Evolutionary conservation across 2,888 invertebrate species (phyloP).

Genomic region (Trissolcus japonicus): DNA sequence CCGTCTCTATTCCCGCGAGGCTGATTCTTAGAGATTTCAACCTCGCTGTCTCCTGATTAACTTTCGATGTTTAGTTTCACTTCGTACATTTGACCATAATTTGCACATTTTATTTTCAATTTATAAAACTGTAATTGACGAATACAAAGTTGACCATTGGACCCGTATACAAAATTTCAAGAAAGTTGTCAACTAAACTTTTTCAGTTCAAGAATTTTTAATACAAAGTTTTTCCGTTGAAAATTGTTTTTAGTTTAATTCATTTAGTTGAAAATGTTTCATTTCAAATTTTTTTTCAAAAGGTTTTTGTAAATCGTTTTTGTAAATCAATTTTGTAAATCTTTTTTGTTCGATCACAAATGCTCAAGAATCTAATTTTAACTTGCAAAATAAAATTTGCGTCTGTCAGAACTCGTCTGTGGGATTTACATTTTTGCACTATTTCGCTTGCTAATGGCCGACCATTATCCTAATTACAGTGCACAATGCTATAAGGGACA

Average conservation of each 20-base stretch:
- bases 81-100: not conserved
- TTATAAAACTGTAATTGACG: not conserved
- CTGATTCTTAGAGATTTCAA: slow-evolving; percentile 25
- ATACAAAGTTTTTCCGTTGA: no score
- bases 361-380: not conserved
- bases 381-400: not conserved
- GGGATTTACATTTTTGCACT: slow-evolving; percentile 34
- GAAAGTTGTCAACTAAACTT: not conserved
- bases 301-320: no score
- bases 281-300: no score
- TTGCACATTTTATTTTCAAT: not conserved
- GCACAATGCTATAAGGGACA: slow-evolving; percentile 33
- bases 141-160: not conserved
- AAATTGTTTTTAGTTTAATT: no score
- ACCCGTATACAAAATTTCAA: not conserved
- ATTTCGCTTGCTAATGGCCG: slow-evolving; percentile 39
- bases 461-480: slow-evolving; percentile 37
- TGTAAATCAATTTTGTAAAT: not conserved
- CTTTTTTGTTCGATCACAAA: no score
- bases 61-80: slow-evolving; percentile 5
- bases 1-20: slow-evolving; percentile 39
- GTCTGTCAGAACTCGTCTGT: not conserved
- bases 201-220: not conserved
- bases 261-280: no score
- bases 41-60: slow-evolving; percentile 27